A percentile compares a stretch with the other conserved stretches of the same genome.
Evolutionary conservation across 2,888 invertebrate species (phyloP).

Genomic region (Odontothrips loti): DNA sequence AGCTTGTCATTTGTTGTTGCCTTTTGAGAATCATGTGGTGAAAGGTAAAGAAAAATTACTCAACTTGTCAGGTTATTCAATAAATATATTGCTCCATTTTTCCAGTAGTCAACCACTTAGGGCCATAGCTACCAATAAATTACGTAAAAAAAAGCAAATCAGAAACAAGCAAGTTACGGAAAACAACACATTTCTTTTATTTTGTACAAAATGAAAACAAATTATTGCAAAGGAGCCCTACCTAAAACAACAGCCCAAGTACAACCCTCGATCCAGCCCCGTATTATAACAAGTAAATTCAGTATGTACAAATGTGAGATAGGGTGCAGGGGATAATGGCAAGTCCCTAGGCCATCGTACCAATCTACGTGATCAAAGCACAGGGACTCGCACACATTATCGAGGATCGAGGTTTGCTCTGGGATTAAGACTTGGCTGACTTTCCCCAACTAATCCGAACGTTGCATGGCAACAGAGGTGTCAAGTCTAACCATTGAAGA

Average conservation of each 20-base stretch:
- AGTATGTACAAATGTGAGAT: not conserved
- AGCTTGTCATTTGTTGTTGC: no score
- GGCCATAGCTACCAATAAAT: slow-evolving; percentile 1
- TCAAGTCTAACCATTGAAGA: no score
- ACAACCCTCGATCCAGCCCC: not conserved
- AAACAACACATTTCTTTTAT: slow-evolving; percentile 24
- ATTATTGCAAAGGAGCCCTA: slow-evolving; percentile 23
- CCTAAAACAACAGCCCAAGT: slow-evolving; percentile 3
- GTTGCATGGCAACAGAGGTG: no score
- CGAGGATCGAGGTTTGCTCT: no score
- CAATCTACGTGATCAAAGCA: no score
- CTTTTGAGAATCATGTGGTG: no score
- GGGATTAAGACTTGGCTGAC: no score
- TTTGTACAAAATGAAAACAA: slow-evolving; percentile 23
- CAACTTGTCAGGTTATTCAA: not conserved
- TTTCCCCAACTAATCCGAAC: no score
- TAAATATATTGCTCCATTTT: slow-evolving; percentile 27
- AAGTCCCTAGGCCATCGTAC: no score
- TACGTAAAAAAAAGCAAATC: slow-evolving; percentile 15
- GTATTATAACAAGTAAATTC: not conserved
- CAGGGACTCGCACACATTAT: no score
- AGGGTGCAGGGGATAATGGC: not conserved
- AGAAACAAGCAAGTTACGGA: slow-evolving; percentile 23
- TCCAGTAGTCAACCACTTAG: not conserved
- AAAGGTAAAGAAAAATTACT: not conserved